Conservation (phyloP, 2,888 invertebrate species). For the Cheilosia variabilis region DNA sequence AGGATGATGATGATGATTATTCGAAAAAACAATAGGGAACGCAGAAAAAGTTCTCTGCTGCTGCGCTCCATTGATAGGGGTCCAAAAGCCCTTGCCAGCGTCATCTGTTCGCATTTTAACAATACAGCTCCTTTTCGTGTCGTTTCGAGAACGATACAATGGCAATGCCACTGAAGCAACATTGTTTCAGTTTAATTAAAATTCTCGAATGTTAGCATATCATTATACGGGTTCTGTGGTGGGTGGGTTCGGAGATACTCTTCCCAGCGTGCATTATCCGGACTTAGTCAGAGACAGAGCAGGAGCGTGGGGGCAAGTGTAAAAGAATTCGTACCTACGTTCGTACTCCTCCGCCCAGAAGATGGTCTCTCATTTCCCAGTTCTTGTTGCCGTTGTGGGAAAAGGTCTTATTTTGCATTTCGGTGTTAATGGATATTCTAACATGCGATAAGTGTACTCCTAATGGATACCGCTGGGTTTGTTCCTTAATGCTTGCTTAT, state of each 20-base stretch:
- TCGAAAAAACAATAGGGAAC: slow-evolving; percentile 22
- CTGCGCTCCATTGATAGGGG: slow-evolving; percentile 54
- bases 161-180: slow-evolving; percentile 61
- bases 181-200: slow-evolving; percentile 75
- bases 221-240: slow-evolving; percentile 66
- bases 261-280: slow-evolving; percentile 39
- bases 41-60: background rate
- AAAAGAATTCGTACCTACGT: slow-evolving; percentile 26
- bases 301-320: slow-evolving; percentile 25
- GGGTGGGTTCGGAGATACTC: slow-evolving; percentile 2
- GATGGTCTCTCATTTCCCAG: slow-evolving; percentile 4
- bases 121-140: slow-evolving; percentile 57
- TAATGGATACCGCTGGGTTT: slow-evolving; percentile 48
- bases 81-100: slow-evolving; percentile 53
- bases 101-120: slow-evolving; percentile 46
- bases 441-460: slow-evolving; percentile 67
- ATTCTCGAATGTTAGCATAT: slow-evolving; percentile 74
- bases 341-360: background rate
- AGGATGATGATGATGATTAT: slow-evolving; percentile 35
- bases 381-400: slow-evolving; percentile 13
- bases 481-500: slow-evolving; percentile 36
- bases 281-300: slow-evolving; percentile 26
- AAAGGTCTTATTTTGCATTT: slow-evolving; percentile 35
- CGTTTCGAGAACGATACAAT: slow-evolving; percentile 55
- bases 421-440: slow-evolving; percentile 72